phyloP scores from a whole-genome alignment of 2,888 invertebrate genomes.

The Lasioglossum figueresi region DNA sequence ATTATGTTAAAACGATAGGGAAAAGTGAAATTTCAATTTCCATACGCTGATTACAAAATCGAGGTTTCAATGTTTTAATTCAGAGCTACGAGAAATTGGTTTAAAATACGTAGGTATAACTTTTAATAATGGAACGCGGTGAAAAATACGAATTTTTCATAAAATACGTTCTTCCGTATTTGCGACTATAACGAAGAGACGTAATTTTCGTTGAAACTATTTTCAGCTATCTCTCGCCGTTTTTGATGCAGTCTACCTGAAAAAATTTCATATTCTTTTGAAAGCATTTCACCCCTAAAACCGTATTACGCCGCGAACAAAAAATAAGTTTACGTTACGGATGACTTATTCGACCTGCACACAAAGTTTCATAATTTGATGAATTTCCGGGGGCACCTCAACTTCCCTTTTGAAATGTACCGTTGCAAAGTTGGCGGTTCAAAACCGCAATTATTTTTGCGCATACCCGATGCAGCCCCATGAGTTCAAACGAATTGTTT shows the following conservation, averaged over 20 bases:
- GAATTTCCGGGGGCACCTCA: not conserved
- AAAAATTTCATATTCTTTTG: not conserved
- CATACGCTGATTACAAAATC: not conserved
- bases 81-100: not conserved
- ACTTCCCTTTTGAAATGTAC: not conserved
- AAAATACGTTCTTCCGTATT: not conserved
- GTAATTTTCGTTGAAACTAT: not conserved
- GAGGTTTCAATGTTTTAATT: not conserved
- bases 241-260: not conserved
- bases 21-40: not conserved
- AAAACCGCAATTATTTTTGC: not conserved
- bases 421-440: not conserved
- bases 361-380: conserved; percentile 1
- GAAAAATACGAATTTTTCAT: not conserved
- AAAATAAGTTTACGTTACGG: conserved; percentile 2
- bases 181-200: not conserved
- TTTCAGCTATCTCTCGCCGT: no score
- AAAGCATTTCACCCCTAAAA: not conserved
- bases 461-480: not conserved
- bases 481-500: not conserved
- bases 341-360: not conserved
- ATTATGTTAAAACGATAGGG: not conserved
- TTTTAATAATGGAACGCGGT: not conserved
- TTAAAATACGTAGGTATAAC: not conserved
- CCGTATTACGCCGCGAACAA: not conserved